These are phyloP conservation scores for Silurus asotus DNA, from an alignment of 2,113 vertebrate species.

Conservation along the genomic window DNA sequence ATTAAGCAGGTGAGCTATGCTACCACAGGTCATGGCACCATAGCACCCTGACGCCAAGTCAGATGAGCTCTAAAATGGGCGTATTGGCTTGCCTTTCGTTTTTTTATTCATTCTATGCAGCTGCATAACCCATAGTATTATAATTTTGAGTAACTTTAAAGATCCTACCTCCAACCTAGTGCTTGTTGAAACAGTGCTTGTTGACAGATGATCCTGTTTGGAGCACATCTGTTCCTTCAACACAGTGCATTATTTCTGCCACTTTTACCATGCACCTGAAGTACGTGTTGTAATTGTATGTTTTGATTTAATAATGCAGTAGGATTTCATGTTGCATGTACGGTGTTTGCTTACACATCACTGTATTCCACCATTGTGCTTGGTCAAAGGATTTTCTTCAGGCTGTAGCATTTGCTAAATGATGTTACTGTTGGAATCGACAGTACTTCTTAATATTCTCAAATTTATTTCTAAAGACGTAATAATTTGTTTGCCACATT, in stretches of 20 bases:
- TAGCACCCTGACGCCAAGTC: too few species aligned
- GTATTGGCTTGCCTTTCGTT: background rate
- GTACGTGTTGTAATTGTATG: too few species aligned
- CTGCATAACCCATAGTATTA: background rate
- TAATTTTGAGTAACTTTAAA: too few species aligned
- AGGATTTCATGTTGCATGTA: background rate
- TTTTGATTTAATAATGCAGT: background rate
- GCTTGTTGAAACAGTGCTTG: too few species aligned
- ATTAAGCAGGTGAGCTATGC: background rate
- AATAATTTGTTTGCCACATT: background rate
- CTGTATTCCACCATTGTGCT: background rate
- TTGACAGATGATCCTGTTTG: background rate
- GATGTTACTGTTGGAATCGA: background rate
- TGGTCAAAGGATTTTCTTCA: background rate
- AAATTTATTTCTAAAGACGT: background rate
- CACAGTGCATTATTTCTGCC: background rate
- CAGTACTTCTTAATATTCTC: background rate
- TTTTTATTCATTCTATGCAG: background rate
- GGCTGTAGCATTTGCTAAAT: background rate
- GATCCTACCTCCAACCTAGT: background rate
- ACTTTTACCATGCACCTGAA: background rate
- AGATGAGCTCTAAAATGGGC: background rate
- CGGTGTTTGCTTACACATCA: background rate
- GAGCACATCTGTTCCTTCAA: too few species aligned
- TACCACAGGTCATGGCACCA: background rate